phyloP scores from a whole-genome alignment of 2,797 vertebrate species.

The Cynodonichthys magdalenae region DNA sequence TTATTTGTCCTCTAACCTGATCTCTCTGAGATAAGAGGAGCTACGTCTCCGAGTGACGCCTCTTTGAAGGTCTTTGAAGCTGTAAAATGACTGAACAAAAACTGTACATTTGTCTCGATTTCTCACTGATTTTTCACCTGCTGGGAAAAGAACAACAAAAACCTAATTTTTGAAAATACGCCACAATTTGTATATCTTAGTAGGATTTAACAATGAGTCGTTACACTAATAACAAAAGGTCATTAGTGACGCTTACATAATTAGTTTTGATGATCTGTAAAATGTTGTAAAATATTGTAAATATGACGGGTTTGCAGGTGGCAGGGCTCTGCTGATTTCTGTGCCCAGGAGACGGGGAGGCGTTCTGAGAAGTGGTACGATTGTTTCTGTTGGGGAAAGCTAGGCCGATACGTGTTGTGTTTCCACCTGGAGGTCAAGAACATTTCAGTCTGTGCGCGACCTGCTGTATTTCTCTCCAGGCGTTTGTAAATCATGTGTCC shows the following conservation, averaged over 20 bases:
- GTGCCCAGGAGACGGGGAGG: constrained; percentile 42
- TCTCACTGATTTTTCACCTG: constrained; percentile 81
- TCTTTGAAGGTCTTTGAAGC: constrained; percentile 56
- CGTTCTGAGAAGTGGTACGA: constrained; percentile 42
- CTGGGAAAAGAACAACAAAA: constrained; percentile 68
- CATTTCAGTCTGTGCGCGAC: constrained; percentile 41
- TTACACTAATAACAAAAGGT: constrained; percentile 77
- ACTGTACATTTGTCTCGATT: constrained; percentile 76
- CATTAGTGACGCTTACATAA: constrained; percentile 78
- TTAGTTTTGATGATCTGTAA: constrained; percentile 79
- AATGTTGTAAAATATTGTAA: constrained; percentile 97
- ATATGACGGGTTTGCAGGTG: constrained; percentile 82
- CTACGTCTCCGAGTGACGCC: constrained; percentile 45
- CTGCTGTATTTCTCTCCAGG: constrained; percentile 41
- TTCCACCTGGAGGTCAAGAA: constrained; percentile 50
- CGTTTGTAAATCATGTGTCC: constrained; percentile 17
- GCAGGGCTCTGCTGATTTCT: constrained; percentile 35
- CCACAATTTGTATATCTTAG: constrained; percentile 89
- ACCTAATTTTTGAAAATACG: constrained; percentile 84
- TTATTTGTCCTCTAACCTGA: constrained; percentile 64
- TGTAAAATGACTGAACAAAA: constrained; percentile 65
- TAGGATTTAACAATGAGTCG: constrained; percentile 86
- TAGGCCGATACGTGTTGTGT: constrained; percentile 58
- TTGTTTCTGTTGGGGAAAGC: constrained; percentile 47
- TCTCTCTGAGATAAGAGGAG: constrained; percentile 56